Evolutionary conservation across 2,888 invertebrate species (phyloP).

Genomic region (Phaedon cochleariae): DNA sequence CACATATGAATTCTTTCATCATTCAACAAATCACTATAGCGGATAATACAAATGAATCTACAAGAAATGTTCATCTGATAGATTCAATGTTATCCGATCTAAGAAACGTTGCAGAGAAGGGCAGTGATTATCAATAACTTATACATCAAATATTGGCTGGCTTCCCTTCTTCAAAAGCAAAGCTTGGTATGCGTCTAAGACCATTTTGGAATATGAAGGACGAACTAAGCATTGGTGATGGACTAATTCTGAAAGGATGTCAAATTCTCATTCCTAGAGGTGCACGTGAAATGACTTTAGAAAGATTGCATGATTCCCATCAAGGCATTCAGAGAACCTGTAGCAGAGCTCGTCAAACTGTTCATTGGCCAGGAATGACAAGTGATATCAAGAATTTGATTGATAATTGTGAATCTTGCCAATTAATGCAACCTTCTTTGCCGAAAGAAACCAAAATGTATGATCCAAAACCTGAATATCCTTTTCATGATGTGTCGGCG

Average conservation of each 20-base stretch:
- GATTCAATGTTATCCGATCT: neutral
- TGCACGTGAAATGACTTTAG: neutral
- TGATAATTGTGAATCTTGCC: no score
- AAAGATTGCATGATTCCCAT: no score
- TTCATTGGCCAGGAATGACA: neutral
- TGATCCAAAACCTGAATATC: neutral
- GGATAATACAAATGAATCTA: no score
- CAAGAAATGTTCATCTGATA: no score
- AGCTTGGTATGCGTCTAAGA: neutral
- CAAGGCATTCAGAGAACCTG: no score
- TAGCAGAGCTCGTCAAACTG: neutral
- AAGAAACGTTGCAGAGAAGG: neutral
- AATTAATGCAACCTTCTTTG: no score
- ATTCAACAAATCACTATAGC: no score
- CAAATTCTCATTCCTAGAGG: slow-evolving; percentile 4
- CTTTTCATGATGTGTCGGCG: slow-evolving; percentile 1
- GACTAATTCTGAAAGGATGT: slow-evolving; percentile 1
- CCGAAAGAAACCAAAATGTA: neutral
- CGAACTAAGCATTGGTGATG: neutral
- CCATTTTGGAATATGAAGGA: no score
- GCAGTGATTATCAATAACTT: neutral
- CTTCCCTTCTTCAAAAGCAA: neutral
- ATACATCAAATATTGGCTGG: neutral
- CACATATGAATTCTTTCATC: no score
- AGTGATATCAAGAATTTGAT: no score